phyloP scores from a whole-genome alignment of 2,113 vertebrate species.

The Aspidoscelis tigris region DNA sequence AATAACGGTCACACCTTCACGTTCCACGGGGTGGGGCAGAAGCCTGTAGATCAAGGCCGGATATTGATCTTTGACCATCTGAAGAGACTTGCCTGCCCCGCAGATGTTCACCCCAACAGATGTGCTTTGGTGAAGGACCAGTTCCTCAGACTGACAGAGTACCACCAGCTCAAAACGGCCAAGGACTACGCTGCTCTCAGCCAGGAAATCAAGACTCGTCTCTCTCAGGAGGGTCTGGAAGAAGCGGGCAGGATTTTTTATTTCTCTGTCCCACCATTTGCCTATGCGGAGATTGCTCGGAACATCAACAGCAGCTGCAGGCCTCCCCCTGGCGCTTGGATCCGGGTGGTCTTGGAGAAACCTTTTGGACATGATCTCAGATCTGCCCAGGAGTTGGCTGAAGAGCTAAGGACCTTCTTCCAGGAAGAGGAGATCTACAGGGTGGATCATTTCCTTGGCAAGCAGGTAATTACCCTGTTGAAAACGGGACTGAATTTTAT shows the following conservation, averaged over 20 bases:
- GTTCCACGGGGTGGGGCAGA: conserved; percentile 86
- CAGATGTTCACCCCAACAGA: conserved; percentile 64
- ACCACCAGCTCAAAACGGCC: conserved; percentile 79
- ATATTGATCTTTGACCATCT: conserved; percentile 82
- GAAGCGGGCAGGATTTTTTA: conserved; percentile 94
- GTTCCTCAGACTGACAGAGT: conserved; percentile 86
- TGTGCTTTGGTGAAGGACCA: conserved; percentile 88
- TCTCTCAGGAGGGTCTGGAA: conserved; percentile 77
- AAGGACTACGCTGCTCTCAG: conserved; percentile 84
- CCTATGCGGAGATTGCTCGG: conserved; percentile 86
- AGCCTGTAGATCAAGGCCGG: conserved; percentile 70
- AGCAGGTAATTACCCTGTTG: conserved; percentile 80
- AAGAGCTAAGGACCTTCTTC: conserved; percentile 83
- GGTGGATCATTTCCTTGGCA: conserved; percentile 96
- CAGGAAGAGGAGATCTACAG: conserved; percentile 94
- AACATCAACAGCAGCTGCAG: conserved; percentile 88
- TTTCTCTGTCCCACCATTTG: conserved; percentile 90
- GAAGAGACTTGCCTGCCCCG: conserved; percentile 82
- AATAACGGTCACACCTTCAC: conserved; percentile 85
- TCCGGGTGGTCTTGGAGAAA: conserved; percentile 93
- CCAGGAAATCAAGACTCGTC: conserved; percentile 74
- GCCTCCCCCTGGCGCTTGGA: conserved; percentile 79
- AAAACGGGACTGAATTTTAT: not conserved
- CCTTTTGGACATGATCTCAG: conserved; percentile 91
- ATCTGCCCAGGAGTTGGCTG: conserved; percentile 86